Conservation (phyloP, 2,113 vertebrate species). For the Marmota monax region DNA sequence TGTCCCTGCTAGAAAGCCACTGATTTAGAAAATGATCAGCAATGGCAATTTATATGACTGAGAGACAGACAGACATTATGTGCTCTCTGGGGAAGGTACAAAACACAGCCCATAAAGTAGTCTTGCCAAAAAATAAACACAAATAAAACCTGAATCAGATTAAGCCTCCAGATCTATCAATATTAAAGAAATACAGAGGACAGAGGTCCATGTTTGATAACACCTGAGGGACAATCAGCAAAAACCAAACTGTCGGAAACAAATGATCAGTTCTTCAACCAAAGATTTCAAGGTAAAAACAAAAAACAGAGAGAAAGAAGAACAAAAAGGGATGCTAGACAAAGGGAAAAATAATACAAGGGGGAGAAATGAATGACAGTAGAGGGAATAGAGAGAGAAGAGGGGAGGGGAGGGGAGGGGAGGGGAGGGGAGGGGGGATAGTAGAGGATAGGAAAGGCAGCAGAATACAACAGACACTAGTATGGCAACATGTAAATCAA, state of each 20-base stretch:
- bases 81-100: conserved; percentile 10
- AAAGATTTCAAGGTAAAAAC: background rate
- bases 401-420: too few relatives aligned
- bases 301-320: background rate
- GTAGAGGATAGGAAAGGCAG: too few relatives aligned
- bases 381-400: too few relatives aligned
- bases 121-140: background rate
- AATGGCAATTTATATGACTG: background rate
- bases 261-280: background rate
- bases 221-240: background rate
- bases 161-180: background rate
- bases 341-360: too few relatives aligned
- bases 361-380: too few relatives aligned
- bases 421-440: too few relatives aligned
- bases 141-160: background rate
- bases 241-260: background rate
- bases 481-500: too few relatives aligned
- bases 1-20: background rate
- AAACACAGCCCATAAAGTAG: background rate
- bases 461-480: too few relatives aligned
- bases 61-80: background rate
- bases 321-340: background rate
- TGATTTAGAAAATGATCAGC: background rate
- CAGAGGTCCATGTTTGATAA: background rate
- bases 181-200: background rate